Base-by-base conservation (phyloP, 2,888 invertebrate genomes). In the Schizaphis graminum region DNA sequence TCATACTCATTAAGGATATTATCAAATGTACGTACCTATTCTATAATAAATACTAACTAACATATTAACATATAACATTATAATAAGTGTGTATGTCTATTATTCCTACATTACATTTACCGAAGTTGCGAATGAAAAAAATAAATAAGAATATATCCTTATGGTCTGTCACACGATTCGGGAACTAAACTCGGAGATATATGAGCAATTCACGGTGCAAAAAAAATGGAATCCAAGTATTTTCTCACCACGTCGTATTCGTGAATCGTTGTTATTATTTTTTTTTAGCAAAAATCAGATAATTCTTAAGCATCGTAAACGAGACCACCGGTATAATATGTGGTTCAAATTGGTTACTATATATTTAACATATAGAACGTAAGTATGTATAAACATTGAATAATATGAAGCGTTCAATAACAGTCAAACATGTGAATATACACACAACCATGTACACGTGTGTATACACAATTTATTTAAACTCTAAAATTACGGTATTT, bases 1-100 rank as follows among this genome's bases (percentile, higher is more conserved):
- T 57, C 88, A 77, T 89, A 92, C 16, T 49, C 85, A 47, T 85
- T 85, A 91, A 85, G 86, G 11, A 91, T 91, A 47, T 47, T 86
- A 88, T 61, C n/a, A 86, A 86, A 47, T 92, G 41, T 92, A 88
- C 41, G 41, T 88, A 88, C 41, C 21, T 88, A 88, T 88, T 77
- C 41, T 84, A 84, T n/a, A 84, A 57, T 44, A 91, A 91, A 91
- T n/a, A 47, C 44, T 47, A 49, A 85, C 41, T 67, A 57, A 57
- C 3, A 67, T 24, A 77, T 26, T 57, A 77, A n/a, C 26, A 77
- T n/a, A 21, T 35, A 28, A 26, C 0, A 26, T 13, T 77, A 28
- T 86, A 44, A 86, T 77, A 44, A n/a, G 61, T 89, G 41, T 41
- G 57, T 89, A 26, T 13, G 4, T 47, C 28, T 57, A 44, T 88